Percentiles rank a stretch among this genome's conserved stretches.
Conservation (phyloP, 2,888 invertebrate species). For the Drosophila lacicola region DNA sequence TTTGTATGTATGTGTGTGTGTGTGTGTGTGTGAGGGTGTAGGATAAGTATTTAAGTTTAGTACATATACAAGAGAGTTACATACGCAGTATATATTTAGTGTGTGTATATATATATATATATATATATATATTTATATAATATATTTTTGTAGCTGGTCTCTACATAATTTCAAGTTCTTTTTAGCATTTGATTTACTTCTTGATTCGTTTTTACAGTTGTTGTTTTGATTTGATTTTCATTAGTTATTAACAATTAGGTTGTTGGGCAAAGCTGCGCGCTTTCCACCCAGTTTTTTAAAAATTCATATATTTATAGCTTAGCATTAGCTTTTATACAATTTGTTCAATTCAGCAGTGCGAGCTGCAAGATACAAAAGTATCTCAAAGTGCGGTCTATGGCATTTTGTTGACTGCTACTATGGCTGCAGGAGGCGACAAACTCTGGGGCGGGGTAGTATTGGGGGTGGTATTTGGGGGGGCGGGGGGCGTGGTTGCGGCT, state of each 20-base stretch:
- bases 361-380: constrained; percentile 53
- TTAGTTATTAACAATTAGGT: constrained; percentile 59
- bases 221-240: constrained; percentile 12
- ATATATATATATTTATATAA: no score
- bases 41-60: constrained; percentile 42
- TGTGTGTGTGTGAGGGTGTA: constrained; percentile 16
- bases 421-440: constrained; percentile 37
- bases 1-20: constrained; percentile 20
- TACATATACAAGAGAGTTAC: constrained; percentile 62
- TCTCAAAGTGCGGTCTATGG: constrained; percentile 55
- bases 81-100: constrained; percentile 37
- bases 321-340: constrained; percentile 71
- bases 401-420: constrained; percentile 56
- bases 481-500: constrained; percentile 39
- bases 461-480: constrained; percentile 5
- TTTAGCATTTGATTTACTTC: constrained; percentile 21
- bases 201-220: constrained; percentile 54
- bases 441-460: constrained; percentile 15
- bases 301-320: constrained; percentile 47
- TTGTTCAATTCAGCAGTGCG: constrained; percentile 62
- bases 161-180: constrained; percentile 60
- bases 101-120: constrained; percentile 26
- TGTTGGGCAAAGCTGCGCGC: constrained; percentile 36
- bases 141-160: constrained; percentile 20
- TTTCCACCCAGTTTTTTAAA: constrained; percentile 36